Evolutionary conservation across 2,113 vertebrate species (phyloP).

Genomic region (Rattus norvegicus): DNA sequence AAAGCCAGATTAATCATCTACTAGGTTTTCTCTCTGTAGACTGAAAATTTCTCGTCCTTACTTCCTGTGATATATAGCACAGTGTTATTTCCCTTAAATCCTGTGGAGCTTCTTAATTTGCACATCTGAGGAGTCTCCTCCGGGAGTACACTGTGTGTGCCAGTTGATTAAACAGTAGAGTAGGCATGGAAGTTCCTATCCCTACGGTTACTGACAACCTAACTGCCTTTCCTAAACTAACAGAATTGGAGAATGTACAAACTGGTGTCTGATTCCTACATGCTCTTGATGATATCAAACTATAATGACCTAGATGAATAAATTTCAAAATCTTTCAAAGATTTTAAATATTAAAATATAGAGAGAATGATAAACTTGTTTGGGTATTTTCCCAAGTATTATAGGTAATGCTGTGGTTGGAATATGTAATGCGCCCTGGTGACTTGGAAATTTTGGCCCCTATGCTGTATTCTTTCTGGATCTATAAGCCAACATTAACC

Average conservation of each 20-base stretch:
- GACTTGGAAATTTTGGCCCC: background rate
- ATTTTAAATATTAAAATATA: background rate
- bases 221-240: background rate
- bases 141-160: background rate
- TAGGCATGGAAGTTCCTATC: background rate
- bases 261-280: background rate
- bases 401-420: background rate
- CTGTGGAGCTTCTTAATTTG: background rate
- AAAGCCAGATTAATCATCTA: background rate
- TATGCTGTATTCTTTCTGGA: background rate
- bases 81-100: background rate
- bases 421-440: background rate
- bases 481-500: background rate
- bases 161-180: background rate
- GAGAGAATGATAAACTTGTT: background rate
- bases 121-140: background rate
- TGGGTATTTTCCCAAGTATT: slow-evolving; percentile 15
- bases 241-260: slow-evolving; percentile 17
- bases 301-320: background rate
- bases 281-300: background rate
- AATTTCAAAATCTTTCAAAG: slow-evolving; percentile 27
- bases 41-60: background rate
- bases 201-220: background rate
- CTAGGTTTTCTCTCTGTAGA: background rate
- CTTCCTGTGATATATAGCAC: background rate